A percentile compares a stretch with the other conserved stretches of the same genome.
Conservation (phyloP, 2,888 invertebrate species). For the Lysandra bellargus region DNA sequence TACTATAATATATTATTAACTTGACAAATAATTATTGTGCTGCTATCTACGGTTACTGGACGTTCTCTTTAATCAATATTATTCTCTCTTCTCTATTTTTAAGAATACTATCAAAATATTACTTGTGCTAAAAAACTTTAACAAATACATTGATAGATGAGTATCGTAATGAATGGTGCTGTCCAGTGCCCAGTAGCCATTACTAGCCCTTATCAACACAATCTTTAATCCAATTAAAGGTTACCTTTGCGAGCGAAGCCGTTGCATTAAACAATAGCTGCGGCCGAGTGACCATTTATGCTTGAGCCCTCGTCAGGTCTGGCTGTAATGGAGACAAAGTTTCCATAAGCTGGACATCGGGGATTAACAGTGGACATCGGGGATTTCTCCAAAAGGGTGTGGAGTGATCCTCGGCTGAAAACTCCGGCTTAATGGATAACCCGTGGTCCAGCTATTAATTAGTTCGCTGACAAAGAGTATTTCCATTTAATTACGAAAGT, state of each 20-base stretch:
- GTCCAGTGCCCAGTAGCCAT: conserved; percentile 48
- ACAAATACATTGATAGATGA: conserved; percentile 26
- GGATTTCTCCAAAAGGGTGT: conserved; percentile 65
- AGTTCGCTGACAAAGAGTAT: conserved; percentile 55
- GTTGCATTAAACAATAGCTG: conserved; percentile 74
- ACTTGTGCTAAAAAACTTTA: no score
- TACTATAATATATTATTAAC: no score
- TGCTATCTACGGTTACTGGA: no score
- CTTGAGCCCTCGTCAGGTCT: conserved; percentile 44
- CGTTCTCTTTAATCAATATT: no score
- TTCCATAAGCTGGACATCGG: conserved; percentile 48
- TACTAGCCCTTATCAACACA: conserved; percentile 68
- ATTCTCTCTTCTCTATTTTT: no score
- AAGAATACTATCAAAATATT: no score
- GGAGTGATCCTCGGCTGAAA: conserved; percentile 65
- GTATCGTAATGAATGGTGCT: conserved; percentile 61
- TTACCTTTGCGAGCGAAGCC: conserved; percentile 62
- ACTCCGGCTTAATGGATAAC: conserved; percentile 70
- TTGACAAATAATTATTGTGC: no score
- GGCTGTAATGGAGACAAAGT: conserved; percentile 5
- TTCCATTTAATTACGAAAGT: conserved; percentile 31
- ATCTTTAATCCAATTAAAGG: conserved; percentile 75
- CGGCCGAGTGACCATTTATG: conserved; percentile 48
- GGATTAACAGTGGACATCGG: conserved; percentile 60
- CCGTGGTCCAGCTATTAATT: conserved; percentile 70